Evolutionary conservation across 1,140 invertebrate genomes (phyloP).

Genomic region (Drosophila pallidifrons): DNA sequence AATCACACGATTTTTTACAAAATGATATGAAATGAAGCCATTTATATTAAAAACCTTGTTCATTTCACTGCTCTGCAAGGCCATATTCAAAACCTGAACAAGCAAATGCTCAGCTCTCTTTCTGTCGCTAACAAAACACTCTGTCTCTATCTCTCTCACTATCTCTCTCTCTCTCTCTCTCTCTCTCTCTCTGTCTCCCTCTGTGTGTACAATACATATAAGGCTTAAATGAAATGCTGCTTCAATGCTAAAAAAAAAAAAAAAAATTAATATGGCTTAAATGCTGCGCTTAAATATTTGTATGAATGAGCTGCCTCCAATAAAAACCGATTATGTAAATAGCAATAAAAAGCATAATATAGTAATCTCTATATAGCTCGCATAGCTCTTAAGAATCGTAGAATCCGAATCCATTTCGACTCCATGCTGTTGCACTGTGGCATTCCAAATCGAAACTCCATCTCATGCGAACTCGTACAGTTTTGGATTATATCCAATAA

Average conservation of each 20-base stretch:
- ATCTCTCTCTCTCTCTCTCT: neutral
- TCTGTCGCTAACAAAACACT: neutral
- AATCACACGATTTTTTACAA: too few species aligned
- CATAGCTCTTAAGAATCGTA: constrained; percentile 9
- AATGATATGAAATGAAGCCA: too few species aligned
- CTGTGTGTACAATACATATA: neutral
- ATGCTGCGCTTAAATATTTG: constrained; percentile 3
- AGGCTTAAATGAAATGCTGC: constrained; percentile 18
- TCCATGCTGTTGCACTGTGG: neutral
- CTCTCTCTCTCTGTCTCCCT: constrained; percentile 1
- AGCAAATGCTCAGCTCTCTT: neutral
- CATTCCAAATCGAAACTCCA: neutral
- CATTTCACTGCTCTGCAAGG: too few species aligned
- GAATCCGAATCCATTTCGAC: neutral
- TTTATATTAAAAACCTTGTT: too few species aligned
- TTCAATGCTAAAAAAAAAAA: constrained; percentile 1
- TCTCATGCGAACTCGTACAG: neutral
- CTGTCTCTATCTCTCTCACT: constrained; percentile 1
- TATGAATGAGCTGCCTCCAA: constrained; percentile 3
- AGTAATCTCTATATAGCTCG: constrained; percentile 6
- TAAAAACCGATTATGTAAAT: neutral
- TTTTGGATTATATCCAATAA: constrained; percentile 15
- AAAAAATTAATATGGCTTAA: neutral
- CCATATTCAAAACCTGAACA: neutral
- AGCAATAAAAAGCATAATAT: constrained; percentile 9